Base-by-base conservation (phyloP, 2,113 vertebrate species). In the Trinectes maculatus region DNA sequence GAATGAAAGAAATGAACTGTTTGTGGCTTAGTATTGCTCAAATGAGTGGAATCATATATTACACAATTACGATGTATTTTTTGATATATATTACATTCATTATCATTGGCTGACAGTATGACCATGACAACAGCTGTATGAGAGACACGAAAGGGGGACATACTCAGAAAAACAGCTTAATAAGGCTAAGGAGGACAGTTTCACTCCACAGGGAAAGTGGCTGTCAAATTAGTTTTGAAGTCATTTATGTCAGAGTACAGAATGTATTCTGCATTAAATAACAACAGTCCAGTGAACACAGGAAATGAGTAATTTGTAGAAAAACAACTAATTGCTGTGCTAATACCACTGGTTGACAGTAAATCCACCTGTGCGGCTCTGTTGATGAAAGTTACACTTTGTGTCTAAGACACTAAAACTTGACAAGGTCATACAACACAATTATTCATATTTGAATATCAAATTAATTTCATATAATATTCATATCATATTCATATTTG, bases 221-320 rank as follows among this genome's bases (percentile, higher is more conserved):
- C 56, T 68, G 29, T 67, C 16, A 12, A 29, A 56, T 48, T 6
- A 51, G 40, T 55, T 58, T 1, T 31, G 2, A 43, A 54, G 44
- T 62, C 19, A 49, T 33, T 31, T 74, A 22, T 31, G 47, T 18
- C 39, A 55, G 6, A 53, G 13, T 40, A 49, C 47, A 62, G 31
- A 66, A 40, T 4, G 28, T 46, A 13, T 61, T 43, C 29, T 65
- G 22, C 2, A 8, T 80, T 75, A 54, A 22, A 37, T 77, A 56
- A 77, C 9, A 2, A 12, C 31, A 51, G 40, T 33, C 34, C 18
- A 51, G 18, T 58, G 25, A 37, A 52, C 48, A 73, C 22, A 47
- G 34, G 31, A 21, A 44, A 42, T 40, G 9, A 31, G 18, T 22
- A 1, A 62, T 43, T 53, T 70, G 25, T 54, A 19, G 34, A 51